Evolutionary conservation across 2,888 invertebrate species (phyloP), one percentile per base, ranked within the genome.

Genomic region (Lochmaea capreae): DNA sequence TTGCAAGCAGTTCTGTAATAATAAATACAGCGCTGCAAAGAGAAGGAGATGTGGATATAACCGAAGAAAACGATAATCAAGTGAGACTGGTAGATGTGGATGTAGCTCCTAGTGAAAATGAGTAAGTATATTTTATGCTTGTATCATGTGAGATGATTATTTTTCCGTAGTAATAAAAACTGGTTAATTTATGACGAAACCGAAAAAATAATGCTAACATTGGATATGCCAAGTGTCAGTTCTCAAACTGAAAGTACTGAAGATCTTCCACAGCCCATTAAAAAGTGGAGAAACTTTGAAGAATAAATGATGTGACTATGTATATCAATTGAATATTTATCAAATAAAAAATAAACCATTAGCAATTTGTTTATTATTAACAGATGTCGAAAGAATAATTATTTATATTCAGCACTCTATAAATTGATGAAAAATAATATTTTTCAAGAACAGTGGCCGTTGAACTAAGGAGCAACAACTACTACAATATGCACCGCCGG

Each of bases 181-280:
- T 78, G 75, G 75, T 65, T 76, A 61, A 58, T 80, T 61, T 81
- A 77, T 66, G 79, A 81, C 58, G 81, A 79, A 54, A 81, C 78
- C 14, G 78, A 82, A 39, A 78, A 80, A 62, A 9, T 62, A 39
- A 57, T 59, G 58, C 71, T 72, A 16, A 43, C 57, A 39, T 33
- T 79, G 14, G 57, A 71, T 22, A 69, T 81, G 65, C 81, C 80
- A 8, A 79, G 79, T 49, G 67, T 81, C 8, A 74, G 77, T 63
- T 61, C 54, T 3, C 73, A 78, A 57, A 57, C 76, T 66, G 73
- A 79, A 22, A 79, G 76, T 69, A 77, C 81, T 14, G 76, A 77
- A 18, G 81, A 83, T 78, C 63, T 82, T 26, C 83, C 82, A 9
- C 79, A 71, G 71, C 80, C 79, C 14, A 77, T 80, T 58, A 76